Percentiles rank a stretch among this genome's conserved stretches.
phyloP scores from a whole-genome alignment of 1,140 invertebrate genomes.

The Eriosoma lanigerum region DNA sequence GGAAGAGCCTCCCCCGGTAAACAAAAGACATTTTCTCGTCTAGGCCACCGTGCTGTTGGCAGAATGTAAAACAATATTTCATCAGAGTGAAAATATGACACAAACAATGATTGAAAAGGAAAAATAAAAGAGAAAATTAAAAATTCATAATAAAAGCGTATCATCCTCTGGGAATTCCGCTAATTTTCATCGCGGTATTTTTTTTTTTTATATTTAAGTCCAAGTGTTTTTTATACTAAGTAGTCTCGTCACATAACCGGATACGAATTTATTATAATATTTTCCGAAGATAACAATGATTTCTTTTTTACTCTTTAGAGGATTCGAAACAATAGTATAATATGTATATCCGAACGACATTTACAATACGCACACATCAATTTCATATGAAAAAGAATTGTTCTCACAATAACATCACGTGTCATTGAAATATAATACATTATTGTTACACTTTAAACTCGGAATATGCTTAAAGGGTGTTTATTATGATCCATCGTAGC shows the following conservation, averaged over 20 bases:
- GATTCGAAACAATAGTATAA: background rate
- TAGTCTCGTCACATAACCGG: background rate
- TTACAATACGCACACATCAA: background rate
- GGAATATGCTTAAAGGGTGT: background rate
- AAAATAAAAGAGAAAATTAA: background rate
- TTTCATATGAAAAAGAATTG: background rate
- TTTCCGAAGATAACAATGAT: background rate
- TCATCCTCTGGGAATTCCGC: conserved; percentile 19
- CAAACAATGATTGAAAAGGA: background rate
- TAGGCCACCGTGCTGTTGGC: background rate
- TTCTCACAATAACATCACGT: background rate
- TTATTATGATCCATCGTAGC: too few species aligned
- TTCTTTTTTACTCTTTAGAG: background rate
- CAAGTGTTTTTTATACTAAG: background rate
- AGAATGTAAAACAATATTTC: background rate
- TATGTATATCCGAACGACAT: background rate
- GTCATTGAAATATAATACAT: background rate
- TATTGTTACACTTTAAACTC: background rate
- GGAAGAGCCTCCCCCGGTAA: background rate
- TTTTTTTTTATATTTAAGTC: background rate
- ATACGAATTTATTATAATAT: background rate
- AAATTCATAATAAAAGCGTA: conserved; percentile 23
- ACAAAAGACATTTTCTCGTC: conserved; percentile 35
- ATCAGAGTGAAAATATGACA: background rate
- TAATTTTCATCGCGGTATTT: conserved; percentile 35